Conservation (phyloP, 1,140 invertebrate genomes). For the Drosophila albomicans region DNA sequence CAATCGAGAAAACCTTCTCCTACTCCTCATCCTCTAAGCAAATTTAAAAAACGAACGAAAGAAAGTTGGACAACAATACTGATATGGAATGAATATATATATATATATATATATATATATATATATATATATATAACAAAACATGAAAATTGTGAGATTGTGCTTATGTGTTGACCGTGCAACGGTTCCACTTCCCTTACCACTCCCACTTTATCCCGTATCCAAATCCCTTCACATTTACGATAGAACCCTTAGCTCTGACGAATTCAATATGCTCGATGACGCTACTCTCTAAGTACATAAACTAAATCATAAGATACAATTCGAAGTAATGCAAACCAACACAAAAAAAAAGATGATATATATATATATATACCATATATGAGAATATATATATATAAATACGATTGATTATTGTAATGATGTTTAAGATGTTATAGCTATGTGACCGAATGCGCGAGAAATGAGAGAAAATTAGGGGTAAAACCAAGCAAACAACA, state of each 20-base stretch:
- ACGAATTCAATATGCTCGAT: constrained; percentile 84
- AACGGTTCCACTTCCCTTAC: constrained; percentile 55
- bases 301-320: constrained; percentile 72
- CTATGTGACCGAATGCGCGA: constrained; percentile 73
- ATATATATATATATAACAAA: constrained; percentile 38
- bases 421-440: constrained; percentile 83
- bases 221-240: constrained; percentile 25
- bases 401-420: constrained; percentile 78
- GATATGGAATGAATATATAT: constrained; percentile 52
- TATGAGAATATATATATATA: constrained; percentile 39
- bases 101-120: not conserved
- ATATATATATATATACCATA: constrained; percentile 55
- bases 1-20: constrained; percentile 24
- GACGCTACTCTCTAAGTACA: constrained; percentile 83
- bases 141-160: constrained; percentile 66
- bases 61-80: constrained; percentile 38
- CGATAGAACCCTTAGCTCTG: constrained; percentile 65
- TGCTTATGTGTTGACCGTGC: constrained; percentile 63
- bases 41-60: constrained; percentile 22
- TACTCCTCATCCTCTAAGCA: not conserved
- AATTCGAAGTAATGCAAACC: constrained; percentile 72
- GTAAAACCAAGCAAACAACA: constrained; percentile 69
- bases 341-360: constrained; percentile 47
- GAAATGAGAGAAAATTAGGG: constrained; percentile 57
- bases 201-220: constrained; percentile 1